Base-by-base conservation (phyloP, 1,140 invertebrate species). In the Zaprionus ghesquierei region DNA sequence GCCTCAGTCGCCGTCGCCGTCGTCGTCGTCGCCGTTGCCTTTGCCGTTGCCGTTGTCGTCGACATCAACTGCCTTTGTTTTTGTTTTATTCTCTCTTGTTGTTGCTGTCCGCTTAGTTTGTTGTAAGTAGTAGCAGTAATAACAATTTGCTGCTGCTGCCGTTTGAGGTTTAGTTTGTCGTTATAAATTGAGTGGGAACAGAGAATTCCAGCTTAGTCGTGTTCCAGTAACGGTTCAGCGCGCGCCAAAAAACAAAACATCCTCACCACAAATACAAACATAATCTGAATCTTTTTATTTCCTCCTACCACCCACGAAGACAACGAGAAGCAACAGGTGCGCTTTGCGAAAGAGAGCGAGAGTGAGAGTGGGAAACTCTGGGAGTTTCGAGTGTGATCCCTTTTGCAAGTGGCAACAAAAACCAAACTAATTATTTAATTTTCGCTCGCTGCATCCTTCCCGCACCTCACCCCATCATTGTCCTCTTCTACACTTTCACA, bases 151-250 rank as follows among this genome's bases (percentile, higher is more conserved):
- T 63, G 59, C 35, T 61, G 63, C 51, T 54, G 56, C 31, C 31
- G 58, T 60, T 76, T 75, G 70, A 60, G 50, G 62, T 86, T 77
- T 81, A 78, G 79, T 82, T 75, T 77, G 79, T 89, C 79, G 79
- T 91, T 91, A 91, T 91, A 91, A 91, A 91, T 89, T 91, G 82
- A 89, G 80, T 89, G 78, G 80, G 77, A 79, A 91, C 69, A 89
- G 69, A 63, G 74, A 72, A 55, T 75, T 89, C 79, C 77, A 87
- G 86, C 84, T 90, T 90, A 91, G 90, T 91, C 89, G 90, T 81
- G 80, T 91, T 90, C 86, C 80, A 91, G 90, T 81, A 91, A 89
- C 90, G 90, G 74, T 91, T 89, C 78, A 86, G 90, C 86, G 75
- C 75, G 80, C 81, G 81, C 64, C 74, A 55, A 44, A 68, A 9